Evolutionary conservation across 2,888 invertebrate species (phyloP), one percentile per base, ranked within the genome.

Genomic region (Gryllus longicercus): DNA sequence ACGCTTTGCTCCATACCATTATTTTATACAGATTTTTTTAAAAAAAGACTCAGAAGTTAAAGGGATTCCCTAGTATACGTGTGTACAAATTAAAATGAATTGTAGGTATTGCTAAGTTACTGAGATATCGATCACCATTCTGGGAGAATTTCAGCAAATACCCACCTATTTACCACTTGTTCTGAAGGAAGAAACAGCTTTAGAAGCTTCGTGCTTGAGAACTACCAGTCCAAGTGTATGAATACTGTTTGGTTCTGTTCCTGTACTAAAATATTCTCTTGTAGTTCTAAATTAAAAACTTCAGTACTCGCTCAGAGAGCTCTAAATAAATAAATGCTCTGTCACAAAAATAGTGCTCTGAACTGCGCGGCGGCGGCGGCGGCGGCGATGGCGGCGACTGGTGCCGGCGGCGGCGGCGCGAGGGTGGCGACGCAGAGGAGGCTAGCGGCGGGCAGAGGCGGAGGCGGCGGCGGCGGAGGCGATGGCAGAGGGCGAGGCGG

Each of bases 161-260:
- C 38, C 38, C n/a, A 63, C 63, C 63, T 63, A 18, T 63, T 63
- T 63, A 63, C 63, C 14, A 63, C 63, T 63, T 63, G 63, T 14
- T 63, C 63, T 18, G 8, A n/a, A 63, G n/a, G 63, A 63, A 63
- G n/a, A 63, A 63, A 14, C 38, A 38, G 38, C 38, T 38, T 38
- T 38, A 38, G 63, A 63, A 63, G 63, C n/a, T n/a, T n/a, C 63
- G 63, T 18, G 63, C n/a, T 63, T 63, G 63, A n/a, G n/a, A 63
- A 63, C 63, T 63, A 63, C n/a, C 63, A 16, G n/a, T 63, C 38
- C n/a, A 63, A 63, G 63, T 63, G n/a, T 18, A 18, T 63, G 63
- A 63, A 63, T 63, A 63, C 63, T 63, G 63, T n/a, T 63, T 63
- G 63, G 63, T 63, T 63, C 63, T 63, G 63, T 63, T 63, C 63